phyloP scores from a whole-genome alignment of 2,113 vertebrate genomes.

The Strix aluco region DNA sequence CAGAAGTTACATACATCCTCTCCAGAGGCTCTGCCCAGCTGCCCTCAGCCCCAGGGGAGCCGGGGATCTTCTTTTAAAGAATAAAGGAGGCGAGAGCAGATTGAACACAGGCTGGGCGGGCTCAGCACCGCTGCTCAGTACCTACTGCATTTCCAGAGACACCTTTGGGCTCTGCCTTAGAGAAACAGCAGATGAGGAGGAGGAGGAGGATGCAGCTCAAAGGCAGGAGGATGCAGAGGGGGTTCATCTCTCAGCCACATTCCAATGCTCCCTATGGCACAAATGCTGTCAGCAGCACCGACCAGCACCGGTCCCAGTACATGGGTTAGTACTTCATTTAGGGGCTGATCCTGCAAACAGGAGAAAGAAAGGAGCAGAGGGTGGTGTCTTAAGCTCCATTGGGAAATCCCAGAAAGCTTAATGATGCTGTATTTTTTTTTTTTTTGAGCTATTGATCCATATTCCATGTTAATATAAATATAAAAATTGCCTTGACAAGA shows the following conservation, averaged over 20 bases:
- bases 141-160: neutral
- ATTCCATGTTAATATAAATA: neutral
- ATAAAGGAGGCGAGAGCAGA: neutral
- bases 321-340: neutral
- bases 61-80: neutral
- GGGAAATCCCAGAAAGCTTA: neutral
- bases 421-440: neutral
- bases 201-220: neutral
- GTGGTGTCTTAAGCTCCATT: neutral
- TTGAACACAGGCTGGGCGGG: neutral
- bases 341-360: neutral
- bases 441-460: neutral
- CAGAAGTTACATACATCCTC: neutral
- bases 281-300: neutral
- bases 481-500: neutral
- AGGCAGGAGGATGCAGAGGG: neutral
- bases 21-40: neutral
- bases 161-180: neutral
- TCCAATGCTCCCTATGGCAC: neutral
- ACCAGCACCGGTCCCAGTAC: neutral
- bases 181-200: neutral
- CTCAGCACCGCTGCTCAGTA: neutral
- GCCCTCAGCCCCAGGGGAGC: neutral
- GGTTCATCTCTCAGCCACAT: neutral
- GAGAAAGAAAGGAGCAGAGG: neutral